Evolutionary conservation across 2,888 invertebrate genomes (phyloP).

Genomic region (Tenthredo notha): DNA sequence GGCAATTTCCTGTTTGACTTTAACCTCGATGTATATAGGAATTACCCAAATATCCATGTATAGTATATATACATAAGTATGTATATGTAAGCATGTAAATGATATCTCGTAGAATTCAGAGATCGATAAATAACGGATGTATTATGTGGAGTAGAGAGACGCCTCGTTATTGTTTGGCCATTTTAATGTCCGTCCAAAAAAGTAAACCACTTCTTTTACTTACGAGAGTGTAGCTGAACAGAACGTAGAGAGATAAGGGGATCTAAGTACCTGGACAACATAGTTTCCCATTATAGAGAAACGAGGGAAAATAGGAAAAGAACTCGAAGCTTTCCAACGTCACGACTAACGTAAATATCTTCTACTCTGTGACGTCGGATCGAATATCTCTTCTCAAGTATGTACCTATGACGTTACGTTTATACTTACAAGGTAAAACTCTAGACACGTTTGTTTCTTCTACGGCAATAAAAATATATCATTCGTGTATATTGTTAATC

Average conservation of each 20-base stretch:
- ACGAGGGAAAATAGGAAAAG: background rate
- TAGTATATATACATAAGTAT: background rate
- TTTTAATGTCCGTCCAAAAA: background rate
- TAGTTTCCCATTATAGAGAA: background rate
- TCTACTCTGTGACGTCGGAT: background rate
- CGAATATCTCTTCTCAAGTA: slow-evolving; percentile 14
- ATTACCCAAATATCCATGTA: background rate
- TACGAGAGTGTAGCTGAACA: background rate
- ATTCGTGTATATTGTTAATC: background rate
- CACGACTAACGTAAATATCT: slow-evolving; percentile 15
- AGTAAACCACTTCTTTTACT: background rate
- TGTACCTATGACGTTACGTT: background rate
- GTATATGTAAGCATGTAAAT: background rate
- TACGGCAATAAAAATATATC: background rate
- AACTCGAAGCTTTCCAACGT: background rate
- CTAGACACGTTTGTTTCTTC: background rate
- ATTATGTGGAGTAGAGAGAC: background rate
- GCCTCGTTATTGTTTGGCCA: slow-evolving; percentile 5
- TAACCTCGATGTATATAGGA: slow-evolving; percentile 17
- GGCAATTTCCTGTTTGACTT: slow-evolving; percentile 46
- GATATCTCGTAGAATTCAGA: background rate
- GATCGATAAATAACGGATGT: background rate
- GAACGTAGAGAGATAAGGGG: background rate
- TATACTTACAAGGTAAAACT: background rate
- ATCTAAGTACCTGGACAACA: slow-evolving; percentile 24